These are phyloP conservation scores for Tipula helvola DNA, from an alignment of 2,888 invertebrate genomes.

Conservation along the genomic window DNA sequence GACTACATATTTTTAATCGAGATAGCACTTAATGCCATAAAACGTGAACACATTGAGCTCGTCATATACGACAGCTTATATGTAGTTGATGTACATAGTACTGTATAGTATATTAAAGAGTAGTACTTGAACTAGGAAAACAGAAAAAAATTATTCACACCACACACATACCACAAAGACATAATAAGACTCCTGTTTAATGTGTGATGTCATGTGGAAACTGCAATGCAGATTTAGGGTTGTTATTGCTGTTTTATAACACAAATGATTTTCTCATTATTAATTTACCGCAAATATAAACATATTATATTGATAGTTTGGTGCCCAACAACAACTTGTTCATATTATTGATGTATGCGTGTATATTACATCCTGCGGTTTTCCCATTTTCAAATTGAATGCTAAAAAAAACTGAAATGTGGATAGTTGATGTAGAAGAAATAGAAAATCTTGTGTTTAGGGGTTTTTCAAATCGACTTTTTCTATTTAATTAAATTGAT, in stretches of 20 bases:
- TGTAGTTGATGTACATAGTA: neutral
- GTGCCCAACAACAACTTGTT: neutral
- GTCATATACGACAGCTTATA: neutral
- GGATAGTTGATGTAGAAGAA: neutral
- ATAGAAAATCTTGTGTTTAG: neutral
- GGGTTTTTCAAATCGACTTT: neutral
- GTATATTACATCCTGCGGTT: neutral
- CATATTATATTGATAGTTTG: neutral
- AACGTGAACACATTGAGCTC: neutral
- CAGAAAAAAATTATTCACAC: neutral
- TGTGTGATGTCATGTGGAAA: neutral
- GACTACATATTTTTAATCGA: neutral
- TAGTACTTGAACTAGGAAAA: neutral
- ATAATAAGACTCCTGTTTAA: neutral
- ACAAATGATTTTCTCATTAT: neutral
- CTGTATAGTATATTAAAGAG: neutral
- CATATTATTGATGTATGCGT: neutral
- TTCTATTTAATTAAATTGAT: neutral
- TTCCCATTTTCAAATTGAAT: neutral
- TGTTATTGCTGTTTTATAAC: neutral
- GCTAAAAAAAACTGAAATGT: neutral
- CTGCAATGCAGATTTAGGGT: neutral
- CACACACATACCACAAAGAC: neutral
- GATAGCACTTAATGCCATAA: neutral
- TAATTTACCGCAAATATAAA: neutral